Evolutionary conservation across 2,113 vertebrate species (phyloP), one percentile per base, ranked within the genome.

Genomic region (Myiagra hebetior): DNA sequence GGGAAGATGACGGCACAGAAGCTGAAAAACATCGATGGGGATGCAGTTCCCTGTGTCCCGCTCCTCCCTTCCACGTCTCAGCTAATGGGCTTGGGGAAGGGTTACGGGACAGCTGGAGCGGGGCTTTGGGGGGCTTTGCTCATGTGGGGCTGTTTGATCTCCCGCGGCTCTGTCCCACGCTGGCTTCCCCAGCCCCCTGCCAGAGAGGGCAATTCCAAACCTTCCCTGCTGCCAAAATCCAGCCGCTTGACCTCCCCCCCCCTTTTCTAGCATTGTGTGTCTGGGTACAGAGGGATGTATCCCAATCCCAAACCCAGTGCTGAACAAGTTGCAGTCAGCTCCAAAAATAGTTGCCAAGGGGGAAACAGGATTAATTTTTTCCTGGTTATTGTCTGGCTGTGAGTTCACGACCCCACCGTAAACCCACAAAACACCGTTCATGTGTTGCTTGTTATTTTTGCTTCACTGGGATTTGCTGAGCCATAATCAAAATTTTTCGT

Each of bases 361-460:
- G 74, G 94, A 92, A 95, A 77, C 46, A 50, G 70, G 77, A 89
- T 86, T 92, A 80, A 75, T 81, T 91, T 94, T 94, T 95, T 92
- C 89, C 86, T 91, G 73, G 91, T 92, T 95, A 81, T 89, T 94
- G 92, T 89, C 94, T 88, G 86, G 80, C 92, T 68, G 79, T 0
- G 1, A 81, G 88, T 96, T 93, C 93, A 90, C 18, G 2, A 56
- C 83, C 93, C 73, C 2, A 23, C 31, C 23, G 1, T 89, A 88
- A 96, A 80, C 92, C 88, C 86, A 85, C 92, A 92, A 86, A 93
- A 81, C 77, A 62, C 77, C 0, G 4, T 83, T 94, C 95, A 94
- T 96, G 92, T 95, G 90, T 91, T 96, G 93, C 95, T 95, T 84
- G 89, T 94, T 95, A 89, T 87, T 94, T 94, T 84, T 94, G 96